Evolutionary conservation across 2,888 invertebrate species (phyloP).

Genomic region (Cheilosia urbana): DNA sequence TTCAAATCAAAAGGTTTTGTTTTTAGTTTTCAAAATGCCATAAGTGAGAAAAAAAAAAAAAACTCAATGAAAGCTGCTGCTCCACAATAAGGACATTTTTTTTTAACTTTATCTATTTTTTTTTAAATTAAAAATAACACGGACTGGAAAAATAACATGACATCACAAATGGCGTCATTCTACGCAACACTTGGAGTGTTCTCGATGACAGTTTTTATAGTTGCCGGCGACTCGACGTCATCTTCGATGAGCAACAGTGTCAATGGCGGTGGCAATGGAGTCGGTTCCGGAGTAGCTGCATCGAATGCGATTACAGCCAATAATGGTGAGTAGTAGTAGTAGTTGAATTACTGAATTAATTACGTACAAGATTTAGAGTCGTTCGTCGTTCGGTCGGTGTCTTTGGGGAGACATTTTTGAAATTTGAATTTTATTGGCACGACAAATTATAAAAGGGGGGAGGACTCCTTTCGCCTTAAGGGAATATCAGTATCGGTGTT

Average conservation of each 20-base stretch:
- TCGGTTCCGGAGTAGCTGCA: slow-evolving; percentile 58
- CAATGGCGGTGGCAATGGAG: slow-evolving; percentile 51
- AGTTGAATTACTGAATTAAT: slow-evolving; percentile 76
- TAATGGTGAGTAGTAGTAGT: slow-evolving; percentile 80
- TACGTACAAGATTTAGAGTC: slow-evolving; percentile 18
- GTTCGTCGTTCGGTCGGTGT: neutral
- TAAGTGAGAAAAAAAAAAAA: slow-evolving; percentile 10
- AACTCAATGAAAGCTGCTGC: slow-evolving; percentile 5
- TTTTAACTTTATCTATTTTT: slow-evolving; percentile 20
- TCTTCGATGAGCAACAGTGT: slow-evolving; percentile 72
- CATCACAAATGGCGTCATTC: slow-evolving; percentile 57
- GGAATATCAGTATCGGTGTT: slow-evolving; percentile 1
- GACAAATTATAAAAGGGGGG: slow-evolving; percentile 7
- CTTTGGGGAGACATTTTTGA: slow-evolving; percentile 19
- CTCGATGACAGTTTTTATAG: slow-evolving; percentile 65
- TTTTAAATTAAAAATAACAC: slow-evolving; percentile 30
- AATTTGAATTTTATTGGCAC: slow-evolving; percentile 53
- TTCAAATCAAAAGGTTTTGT: slow-evolving; percentile 42
- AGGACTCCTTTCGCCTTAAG: slow-evolving; percentile 8
- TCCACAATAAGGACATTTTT: slow-evolving; percentile 16
- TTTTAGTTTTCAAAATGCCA: neutral
- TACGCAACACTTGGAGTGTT: slow-evolving; percentile 55
- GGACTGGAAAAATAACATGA: slow-evolving; percentile 2
- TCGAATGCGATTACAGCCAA: slow-evolving; percentile 76
- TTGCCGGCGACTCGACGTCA: slow-evolving; percentile 65